Evolutionary conservation across 2,797 vertebrate genomes (phyloP).

Genomic region (Momotus momota): DNA sequence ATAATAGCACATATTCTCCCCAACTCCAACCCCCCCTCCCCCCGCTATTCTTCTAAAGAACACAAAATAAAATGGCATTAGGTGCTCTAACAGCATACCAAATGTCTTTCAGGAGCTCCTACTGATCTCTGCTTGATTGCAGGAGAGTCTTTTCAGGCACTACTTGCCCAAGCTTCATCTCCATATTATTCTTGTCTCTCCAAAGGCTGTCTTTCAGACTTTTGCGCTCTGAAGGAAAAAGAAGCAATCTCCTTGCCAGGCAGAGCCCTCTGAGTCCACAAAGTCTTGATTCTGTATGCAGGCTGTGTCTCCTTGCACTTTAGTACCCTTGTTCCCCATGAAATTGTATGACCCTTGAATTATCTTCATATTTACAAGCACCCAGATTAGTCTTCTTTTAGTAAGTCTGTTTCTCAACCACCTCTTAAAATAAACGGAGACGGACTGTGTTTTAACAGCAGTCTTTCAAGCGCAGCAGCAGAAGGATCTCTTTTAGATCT

Average conservation of each 20-base stretch:
- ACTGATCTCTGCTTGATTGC: background rate
- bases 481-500: background rate
- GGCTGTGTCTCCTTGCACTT: background rate
- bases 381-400: background rate
- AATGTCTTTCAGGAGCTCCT: background rate
- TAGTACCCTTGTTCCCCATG: background rate
- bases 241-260: background rate
- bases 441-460: background rate
- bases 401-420: background rate
- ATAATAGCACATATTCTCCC: background rate
- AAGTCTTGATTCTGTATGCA: background rate
- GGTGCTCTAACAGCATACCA: background rate
- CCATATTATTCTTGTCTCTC: background rate
- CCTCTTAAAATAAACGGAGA: background rate
- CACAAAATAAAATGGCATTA: background rate
- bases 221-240: background rate
- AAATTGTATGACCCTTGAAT: background rate
- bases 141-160: background rate
- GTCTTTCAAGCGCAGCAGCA: background rate
- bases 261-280: background rate
- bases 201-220: background rate
- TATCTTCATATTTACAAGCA: background rate
- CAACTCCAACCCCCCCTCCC: too few species aligned
- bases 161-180: background rate
- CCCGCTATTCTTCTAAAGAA: background rate